Evolutionary conservation across 2,113 vertebrate genomes (phyloP), one percentile per base, ranked within the genome.

Genomic region (Alces alces): DNA sequence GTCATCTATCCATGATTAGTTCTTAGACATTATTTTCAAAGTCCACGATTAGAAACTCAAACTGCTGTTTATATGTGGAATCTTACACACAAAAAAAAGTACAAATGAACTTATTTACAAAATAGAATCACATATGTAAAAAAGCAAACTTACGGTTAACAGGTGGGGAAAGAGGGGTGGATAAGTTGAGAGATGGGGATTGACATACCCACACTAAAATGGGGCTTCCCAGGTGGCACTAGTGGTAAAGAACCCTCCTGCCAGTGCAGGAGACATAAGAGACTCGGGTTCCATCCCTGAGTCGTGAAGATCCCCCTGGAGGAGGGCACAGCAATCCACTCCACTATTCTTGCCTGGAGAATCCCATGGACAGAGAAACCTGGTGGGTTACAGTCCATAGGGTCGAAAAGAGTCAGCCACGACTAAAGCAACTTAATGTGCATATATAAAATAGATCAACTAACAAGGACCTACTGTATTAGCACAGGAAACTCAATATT

Each of bases 1-100:
- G 36, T 93, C 64, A 36, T n/a, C 36, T 2, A 10, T n/a, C 83
- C 61, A 10, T 90, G 61, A 43, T 28, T 73, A 76, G 73, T 27
- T 80, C 21, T 43, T 89, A 86, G 45, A 82, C 47, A 14, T 17
- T 88, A 36, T 91, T 82, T 90, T 58, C 89, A 36, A 93, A 92
- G 79, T 82, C 28, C 15, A 45, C 55, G 6, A 11, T 82, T 61
- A 61, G 88, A 79, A 88, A 55, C 27, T 23, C 17, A 39, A 82
- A 4, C 36, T 78, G 5, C 19, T 1, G 1, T 47, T 79, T 19
- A 47, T 79, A 79, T 47, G 15, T 79, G 76, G 28, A 79, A 50
- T 79, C 45, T 6, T 70, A 70, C 4, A 0, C 0, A 5, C 47
- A 61, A 50, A 79, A 43, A 80, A 50, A 50, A 5, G 28, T 33